Conservation (phyloP, 1,140 invertebrate genomes). For the Geopemphigus sp. region DNA sequence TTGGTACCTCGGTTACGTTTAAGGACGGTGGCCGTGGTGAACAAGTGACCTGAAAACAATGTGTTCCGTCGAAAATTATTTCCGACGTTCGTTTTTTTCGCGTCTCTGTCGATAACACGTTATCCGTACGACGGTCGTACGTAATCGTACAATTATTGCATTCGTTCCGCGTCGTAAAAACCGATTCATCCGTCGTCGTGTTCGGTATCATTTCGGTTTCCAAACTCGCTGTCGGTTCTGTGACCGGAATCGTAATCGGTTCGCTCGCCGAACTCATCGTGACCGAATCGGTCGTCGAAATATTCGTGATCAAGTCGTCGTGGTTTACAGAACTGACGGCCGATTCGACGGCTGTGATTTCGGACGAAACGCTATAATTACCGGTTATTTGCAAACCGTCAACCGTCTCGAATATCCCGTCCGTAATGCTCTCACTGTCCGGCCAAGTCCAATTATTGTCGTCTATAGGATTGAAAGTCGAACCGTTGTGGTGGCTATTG, state of each 20-base stretch:
- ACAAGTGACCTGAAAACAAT: constrained; percentile 21
- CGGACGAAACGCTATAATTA: neutral
- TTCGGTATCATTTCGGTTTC: neutral
- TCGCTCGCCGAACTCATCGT: neutral
- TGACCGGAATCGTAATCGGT: neutral
- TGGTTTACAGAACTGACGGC: neutral
- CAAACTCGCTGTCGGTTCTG: neutral
- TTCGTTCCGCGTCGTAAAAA: neutral
- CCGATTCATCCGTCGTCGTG: neutral
- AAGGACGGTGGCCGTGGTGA: neutral
- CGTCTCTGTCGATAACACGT: neutral
- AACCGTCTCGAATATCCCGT: neutral
- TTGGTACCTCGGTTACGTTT: neutral
- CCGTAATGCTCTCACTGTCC: neutral
- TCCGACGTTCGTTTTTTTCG: constrained; percentile 13
- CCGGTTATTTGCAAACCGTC: neutral
- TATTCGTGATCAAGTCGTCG: neutral
- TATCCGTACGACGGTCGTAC: neutral
- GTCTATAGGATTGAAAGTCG: neutral
- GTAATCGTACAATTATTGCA: neutral
- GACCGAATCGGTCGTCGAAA: neutral
- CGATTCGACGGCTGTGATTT: neutral
- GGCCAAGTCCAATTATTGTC: neutral
- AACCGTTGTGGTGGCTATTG: too few relatives aligned
- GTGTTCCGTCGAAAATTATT: neutral